Evolutionary conservation across 1,140 invertebrate genomes (phyloP).

Genomic region (Ceratosolen fusciceps): DNA sequence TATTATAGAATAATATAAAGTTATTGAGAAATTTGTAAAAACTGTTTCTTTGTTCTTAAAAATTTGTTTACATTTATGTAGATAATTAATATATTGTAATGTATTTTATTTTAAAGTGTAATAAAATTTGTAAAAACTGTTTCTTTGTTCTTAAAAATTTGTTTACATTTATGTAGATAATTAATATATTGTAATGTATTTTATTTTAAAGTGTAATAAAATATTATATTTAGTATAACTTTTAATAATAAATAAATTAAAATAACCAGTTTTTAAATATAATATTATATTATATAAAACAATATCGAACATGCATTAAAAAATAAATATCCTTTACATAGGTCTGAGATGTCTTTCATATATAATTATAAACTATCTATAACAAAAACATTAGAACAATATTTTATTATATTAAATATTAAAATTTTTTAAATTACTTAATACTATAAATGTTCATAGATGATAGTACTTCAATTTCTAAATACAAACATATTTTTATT

Average conservation of each 20-base stretch:
- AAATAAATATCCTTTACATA: conserved; percentile 17
- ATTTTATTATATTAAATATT: conserved; percentile 23
- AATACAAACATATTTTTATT: no score
- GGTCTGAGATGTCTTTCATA: background rate
- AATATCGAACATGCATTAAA: background rate
- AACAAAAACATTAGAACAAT: conserved; percentile 12
- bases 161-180: no score
- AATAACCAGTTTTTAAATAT: conserved; percentile 12
- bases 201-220: background rate
- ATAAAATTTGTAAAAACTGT: background rate
- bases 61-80: no score
- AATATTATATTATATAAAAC: background rate
- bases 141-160: no score
- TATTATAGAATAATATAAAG: background rate
- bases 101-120: no score
- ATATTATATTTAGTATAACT: conserved; percentile 12
- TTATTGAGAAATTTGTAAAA: background rate
- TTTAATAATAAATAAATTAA: background rate
- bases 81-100: no score
- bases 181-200: background rate
- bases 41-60: no score
- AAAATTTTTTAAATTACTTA: no score
- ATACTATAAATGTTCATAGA: no score
- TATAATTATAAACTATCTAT: background rate
- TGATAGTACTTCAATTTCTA: no score